phyloP scores from a whole-genome alignment of 2,797 vertebrate species.

The Limnodromus scolopaceus region DNA sequence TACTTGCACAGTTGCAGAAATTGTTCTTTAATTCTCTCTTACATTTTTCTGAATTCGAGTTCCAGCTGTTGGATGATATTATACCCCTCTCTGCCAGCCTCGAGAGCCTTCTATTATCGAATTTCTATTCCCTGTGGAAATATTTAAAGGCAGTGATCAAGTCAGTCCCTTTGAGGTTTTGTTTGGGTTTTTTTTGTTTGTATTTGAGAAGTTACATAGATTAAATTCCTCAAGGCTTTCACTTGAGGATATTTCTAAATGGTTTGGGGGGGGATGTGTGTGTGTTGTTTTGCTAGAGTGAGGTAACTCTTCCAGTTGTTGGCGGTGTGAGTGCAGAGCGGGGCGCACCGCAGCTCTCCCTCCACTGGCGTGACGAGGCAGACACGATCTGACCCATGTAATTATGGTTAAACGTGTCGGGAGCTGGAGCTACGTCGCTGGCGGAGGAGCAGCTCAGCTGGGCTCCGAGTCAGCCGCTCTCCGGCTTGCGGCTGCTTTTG shows the following conservation, averaged over 20 bases:
- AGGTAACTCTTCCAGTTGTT: background rate
- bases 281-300: background rate
- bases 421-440: background rate
- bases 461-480: slow-evolving; percentile 14
- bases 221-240: slow-evolving; percentile 9
- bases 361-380: background rate
- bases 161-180: background rate
- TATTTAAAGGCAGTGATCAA: background rate
- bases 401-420: slow-evolving; percentile 17
- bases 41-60: background rate
- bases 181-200: too few species aligned
- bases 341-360: accelerated
- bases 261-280: background rate
- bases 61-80: slow-evolving; percentile 39
- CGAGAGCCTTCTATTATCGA: background rate
- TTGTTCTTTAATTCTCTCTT: slow-evolving; percentile 33
- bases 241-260: background rate
- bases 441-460: background rate
- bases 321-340: accelerated
- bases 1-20: slow-evolving; percentile 47
- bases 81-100: background rate
- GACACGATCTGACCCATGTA: slow-evolving; percentile 9
- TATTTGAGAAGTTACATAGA: background rate
- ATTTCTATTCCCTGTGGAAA: slow-evolving; percentile 25
- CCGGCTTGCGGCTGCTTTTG: background rate